Percentiles rank a stretch among this genome's conserved stretches.
These are phyloP conservation scores for Leucoptera coffeella DNA, from an alignment of 2,888 invertebrate genomes.

Conservation along the genomic window DNA sequence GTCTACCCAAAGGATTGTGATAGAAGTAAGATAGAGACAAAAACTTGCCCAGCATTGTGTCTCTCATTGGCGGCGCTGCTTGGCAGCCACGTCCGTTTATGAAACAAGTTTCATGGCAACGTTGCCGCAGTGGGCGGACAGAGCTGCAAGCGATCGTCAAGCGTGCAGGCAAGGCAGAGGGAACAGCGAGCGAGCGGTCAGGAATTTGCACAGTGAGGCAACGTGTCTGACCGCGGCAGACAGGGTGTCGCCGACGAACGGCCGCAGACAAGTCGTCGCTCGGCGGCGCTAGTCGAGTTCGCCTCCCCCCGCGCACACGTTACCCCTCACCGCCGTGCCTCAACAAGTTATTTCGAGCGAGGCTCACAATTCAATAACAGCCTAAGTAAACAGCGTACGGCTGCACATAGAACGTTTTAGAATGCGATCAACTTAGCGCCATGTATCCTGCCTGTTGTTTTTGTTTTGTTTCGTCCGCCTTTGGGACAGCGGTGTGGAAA, in stretches of 20 bases:
- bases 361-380: slow-evolving; percentile 22
- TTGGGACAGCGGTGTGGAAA: too few species aligned
- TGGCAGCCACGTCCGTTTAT: slow-evolving; percentile 66
- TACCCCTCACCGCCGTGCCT: slow-evolving; percentile 40
- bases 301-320: slow-evolving; percentile 25
- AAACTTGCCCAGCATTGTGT: too few species aligned
- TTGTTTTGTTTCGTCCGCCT: slow-evolving; percentile 30
- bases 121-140: too few species aligned
- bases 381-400: slow-evolving; percentile 16
- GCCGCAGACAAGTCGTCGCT: slow-evolving; percentile 77
- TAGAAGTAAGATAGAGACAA: slow-evolving; percentile 19
- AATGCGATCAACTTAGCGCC: slow-evolving; percentile 30
- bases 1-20: slow-evolving; percentile 12
- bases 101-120: slow-evolving; percentile 61
- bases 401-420: slow-evolving; percentile 22
- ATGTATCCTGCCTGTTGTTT: slow-evolving; percentile 51
- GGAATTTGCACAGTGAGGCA: slow-evolving; percentile 56
- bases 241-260: slow-evolving; percentile 89
- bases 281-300: slow-evolving; percentile 40
- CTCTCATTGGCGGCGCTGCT: slow-evolving; percentile 39
- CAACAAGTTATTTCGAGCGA: slow-evolving; percentile 51
- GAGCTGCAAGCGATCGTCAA: slow-evolving; percentile 19
- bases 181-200: slow-evolving; percentile 40
- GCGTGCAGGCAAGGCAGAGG: slow-evolving; percentile 23
- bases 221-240: slow-evolving; percentile 78